These are phyloP conservation scores for Varecia variegata DNA, from an alignment of 2,797 vertebrate species.

Conservation along the genomic window DNA sequence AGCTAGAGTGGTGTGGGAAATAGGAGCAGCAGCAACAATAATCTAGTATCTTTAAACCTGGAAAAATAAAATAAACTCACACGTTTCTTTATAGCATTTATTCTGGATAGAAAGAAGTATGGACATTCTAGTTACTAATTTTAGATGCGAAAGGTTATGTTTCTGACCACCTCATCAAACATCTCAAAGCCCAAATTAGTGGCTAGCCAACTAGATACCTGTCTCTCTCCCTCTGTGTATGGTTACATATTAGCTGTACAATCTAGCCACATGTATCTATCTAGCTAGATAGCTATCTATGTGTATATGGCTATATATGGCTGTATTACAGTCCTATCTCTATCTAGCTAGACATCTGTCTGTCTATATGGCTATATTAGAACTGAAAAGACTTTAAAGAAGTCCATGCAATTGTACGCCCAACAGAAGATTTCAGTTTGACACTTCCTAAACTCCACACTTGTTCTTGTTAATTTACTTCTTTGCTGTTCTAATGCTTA, in stretches of 20 bases:
- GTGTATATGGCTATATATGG: not conserved
- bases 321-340: not conserved
- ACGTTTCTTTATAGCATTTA: not conserved
- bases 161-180: not conserved
- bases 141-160: not conserved
- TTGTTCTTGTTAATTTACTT: not conserved
- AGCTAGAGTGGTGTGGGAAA: not conserved
- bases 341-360: not conserved
- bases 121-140: not conserved
- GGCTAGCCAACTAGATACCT: not conserved
- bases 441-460: not conserved
- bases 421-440: not conserved
- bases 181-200: not conserved
- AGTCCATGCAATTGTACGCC: not conserved
- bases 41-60: not conserved
- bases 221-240: not conserved
- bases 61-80: not conserved
- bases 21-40: not conserved
- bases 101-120: not conserved
- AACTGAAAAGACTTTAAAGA: not conserved
- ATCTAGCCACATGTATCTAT: not conserved
- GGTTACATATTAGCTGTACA: not conserved
- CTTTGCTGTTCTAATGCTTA: not conserved
- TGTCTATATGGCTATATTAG: not conserved
- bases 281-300: not conserved